Evolutionary conservation across 2,888 invertebrate species (phyloP), one percentile per base, ranked within the genome.

Genomic region (Gari tellinella): DNA sequence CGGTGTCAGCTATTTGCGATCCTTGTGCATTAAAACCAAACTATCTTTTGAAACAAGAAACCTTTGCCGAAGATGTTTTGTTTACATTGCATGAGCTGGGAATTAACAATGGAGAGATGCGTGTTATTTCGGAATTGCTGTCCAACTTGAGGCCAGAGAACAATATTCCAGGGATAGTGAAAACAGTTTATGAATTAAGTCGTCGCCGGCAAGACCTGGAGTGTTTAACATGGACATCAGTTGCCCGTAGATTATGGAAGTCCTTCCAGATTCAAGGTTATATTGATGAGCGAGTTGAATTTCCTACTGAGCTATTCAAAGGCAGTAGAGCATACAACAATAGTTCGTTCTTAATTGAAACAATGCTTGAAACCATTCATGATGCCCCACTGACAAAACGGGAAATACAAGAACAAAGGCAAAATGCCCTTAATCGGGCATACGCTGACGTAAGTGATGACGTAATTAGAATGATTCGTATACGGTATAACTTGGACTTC

Each of bases 181-280:
- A 31, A 31, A 31, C 31, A 4, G 10, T 31, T 4, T 31, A 31
- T 31, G 31, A 31, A 7, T 7, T 31, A 31, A 31, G 31, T 10
- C 4, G 4, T 10, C 4, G 5, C 4, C 4, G 10, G 5, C 31
- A 31, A 4, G 31, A 31, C 10, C 31, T 4, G 10, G 5, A 4
- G 10, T 31, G 31, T 31, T 31, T 31, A 4, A 31, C 5, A 4
- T 31, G 31, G 31, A 31, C 5, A 31, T 31, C 31, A 31, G 31
- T 31, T 31, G 31, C 31, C 31, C 5, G 10, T 4, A 4, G 31
- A 31, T 31, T 62, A 1, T 62, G 62, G 62, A 52, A 43, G 14
- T 17, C 52, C 10, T 48, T 62, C 21, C 52, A 62, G 17, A 43
- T 62, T 4, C 62, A 62, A 21, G 62, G 62, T 0, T 37, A 15